A percentile compares a stretch with the other conserved stretches of the same genome.
Evolutionary conservation across 1,140 invertebrate species (phyloP).

Genomic region (Bradynema listronoti): DNA sequence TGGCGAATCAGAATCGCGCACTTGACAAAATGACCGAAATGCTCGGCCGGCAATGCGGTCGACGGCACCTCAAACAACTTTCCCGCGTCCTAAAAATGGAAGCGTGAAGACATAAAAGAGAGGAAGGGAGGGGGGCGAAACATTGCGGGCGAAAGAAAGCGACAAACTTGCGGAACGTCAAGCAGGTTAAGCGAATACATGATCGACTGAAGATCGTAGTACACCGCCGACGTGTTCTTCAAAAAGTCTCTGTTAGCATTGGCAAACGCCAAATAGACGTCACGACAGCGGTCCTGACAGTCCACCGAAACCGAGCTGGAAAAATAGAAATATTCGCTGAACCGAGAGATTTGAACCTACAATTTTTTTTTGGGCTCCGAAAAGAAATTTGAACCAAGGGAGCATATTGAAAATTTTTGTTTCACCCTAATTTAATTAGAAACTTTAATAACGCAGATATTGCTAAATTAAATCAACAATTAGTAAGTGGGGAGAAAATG

Average conservation of each 20-base stretch:
- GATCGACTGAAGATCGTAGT: slow-evolving; percentile 15
- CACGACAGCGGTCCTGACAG: neutral
- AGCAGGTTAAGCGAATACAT: slow-evolving; percentile 4
- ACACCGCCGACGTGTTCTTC: neutral
- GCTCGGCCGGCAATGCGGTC: too few relatives aligned
- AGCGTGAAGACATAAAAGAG: too few relatives aligned
- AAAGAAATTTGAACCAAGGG: neutral
- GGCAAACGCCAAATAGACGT: slow-evolving; percentile 1
- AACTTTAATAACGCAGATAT: too few relatives aligned
- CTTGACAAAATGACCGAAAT: neutral
- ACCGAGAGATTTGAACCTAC: neutral
- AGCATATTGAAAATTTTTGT: neutral
- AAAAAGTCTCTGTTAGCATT: slow-evolving; percentile 9
- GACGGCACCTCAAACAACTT: too few relatives aligned
- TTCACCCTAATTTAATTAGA: too few relatives aligned
- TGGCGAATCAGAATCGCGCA: slow-evolving; percentile 7
- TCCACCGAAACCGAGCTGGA: slow-evolving; percentile 7
- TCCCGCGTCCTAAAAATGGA: too few relatives aligned
- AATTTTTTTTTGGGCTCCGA: neutral
- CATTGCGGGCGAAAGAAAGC: neutral
- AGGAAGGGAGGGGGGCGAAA: too few relatives aligned
- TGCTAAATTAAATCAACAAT: too few relatives aligned
- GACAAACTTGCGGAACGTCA: slow-evolving; percentile 3
- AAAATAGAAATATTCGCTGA: neutral
- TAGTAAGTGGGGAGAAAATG: too few relatives aligned